Percentiles rank a stretch among this genome's conserved stretches.
Evolutionary conservation across 2,888 invertebrate genomes (phyloP).

Genomic region (Zaprionus obscuricornis): DNA sequence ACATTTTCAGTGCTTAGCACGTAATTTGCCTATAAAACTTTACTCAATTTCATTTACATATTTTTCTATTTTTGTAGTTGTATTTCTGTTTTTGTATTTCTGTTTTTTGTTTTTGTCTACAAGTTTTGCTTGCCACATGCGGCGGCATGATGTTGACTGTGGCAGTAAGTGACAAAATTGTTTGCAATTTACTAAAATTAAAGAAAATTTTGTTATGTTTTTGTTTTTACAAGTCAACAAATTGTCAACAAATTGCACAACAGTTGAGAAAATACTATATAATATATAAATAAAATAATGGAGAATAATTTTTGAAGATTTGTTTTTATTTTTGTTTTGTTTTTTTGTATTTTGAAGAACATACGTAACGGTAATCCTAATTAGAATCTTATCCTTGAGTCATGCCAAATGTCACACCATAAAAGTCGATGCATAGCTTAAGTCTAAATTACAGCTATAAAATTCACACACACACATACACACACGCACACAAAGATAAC

Average conservation of each 20-base stretch:
- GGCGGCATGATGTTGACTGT: no score
- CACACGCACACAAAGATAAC: slow-evolving; percentile 50
- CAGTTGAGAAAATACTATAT: no score
- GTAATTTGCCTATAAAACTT: slow-evolving; percentile 44
- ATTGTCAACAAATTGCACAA: no score
- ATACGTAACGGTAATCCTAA: slow-evolving; percentile 35
- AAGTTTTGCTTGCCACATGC: no score
- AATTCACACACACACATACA: slow-evolving; percentile 35
- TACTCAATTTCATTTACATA: slow-evolving; percentile 37
- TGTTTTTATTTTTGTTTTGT: slow-evolving; percentile 19
- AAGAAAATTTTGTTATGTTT: no score
- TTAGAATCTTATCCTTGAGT: slow-evolving; percentile 28
- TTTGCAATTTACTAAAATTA: no score
- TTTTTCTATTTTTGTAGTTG: slow-evolving; percentile 32
- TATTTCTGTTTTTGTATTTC: not conserved
- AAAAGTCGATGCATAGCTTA: slow-evolving; percentile 34
- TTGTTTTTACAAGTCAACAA: no score
- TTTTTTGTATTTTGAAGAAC: no score
- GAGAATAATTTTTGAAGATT: no score
- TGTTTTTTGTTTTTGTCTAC: no score
- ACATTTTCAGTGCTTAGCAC: slow-evolving; percentile 38
- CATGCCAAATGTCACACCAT: slow-evolving; percentile 42
- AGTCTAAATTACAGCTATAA: slow-evolving; percentile 47
- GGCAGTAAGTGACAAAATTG: no score
- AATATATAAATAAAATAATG: no score